Evolutionary conservation across 2,888 invertebrate genomes (phyloP), one percentile per base, ranked within the genome.

Genomic region (Trissoscelio sp.): DNA sequence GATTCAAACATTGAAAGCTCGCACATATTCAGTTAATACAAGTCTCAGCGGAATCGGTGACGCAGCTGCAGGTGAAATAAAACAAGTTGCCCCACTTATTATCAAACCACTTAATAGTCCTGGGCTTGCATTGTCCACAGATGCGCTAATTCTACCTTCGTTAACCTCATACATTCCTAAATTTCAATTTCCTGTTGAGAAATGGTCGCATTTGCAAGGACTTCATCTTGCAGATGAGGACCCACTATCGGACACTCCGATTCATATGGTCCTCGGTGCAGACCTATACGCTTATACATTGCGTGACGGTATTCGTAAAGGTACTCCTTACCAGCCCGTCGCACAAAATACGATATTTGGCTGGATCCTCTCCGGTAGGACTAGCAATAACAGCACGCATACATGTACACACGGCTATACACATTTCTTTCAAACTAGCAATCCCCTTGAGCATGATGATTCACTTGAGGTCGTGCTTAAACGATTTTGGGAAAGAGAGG

Each of bases 141-240:
- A 70, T 9, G 72, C 72, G 0, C 12, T 72, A 3, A 24, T 72
- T 3, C 9, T 72, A 0, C 51, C 48, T 3, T 22, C 48, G 6
- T 12, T 72, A 0, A 60, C 53, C 5, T 51, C 58, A 2, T 72
- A 72, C 39, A n/a, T 16, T 1, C 51, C 51, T 1, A 16, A 37
- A 3, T 51, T 12, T 16, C 24, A 22, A 11, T 14, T 9, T 9
- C 11, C 39, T 0, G n/a, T 20, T 1, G 6, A 20, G 0, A 4
- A 51, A 3, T 72, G 72, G 60, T 11, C 60, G 0, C 60, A 72
- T 42, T 9, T 72, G 3, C 48, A 14, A 2, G 66, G 37, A 1
- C n/a, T 66, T 2, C 12, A 9, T 11, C 16, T 66, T 3, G 66
- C 66, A 0, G 66, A 66, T 51, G 18, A 28, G 2, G 48, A 64